phyloP scores from a whole-genome alignment of 2,797 vertebrate species.

The Podargus strigoides region DNA sequence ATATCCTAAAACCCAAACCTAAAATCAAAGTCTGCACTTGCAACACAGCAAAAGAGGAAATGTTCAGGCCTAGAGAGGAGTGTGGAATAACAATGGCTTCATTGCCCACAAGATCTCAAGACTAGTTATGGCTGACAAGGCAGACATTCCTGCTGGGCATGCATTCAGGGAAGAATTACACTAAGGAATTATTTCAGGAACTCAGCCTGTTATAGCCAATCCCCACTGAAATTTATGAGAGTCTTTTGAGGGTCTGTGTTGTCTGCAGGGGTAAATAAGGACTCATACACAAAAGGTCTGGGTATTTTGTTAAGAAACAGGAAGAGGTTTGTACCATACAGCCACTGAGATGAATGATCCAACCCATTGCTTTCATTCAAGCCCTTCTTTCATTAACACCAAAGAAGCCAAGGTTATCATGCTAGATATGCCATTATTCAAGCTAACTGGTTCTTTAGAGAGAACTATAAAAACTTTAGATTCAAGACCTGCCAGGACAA shows the following conservation, averaged over 20 bases:
- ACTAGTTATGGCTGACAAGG: neutral
- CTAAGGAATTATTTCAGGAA: neutral
- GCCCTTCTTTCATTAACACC: neutral
- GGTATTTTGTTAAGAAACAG: neutral
- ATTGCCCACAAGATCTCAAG: neutral
- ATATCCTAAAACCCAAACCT: neutral
- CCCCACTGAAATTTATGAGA: neutral
- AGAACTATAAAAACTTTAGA: neutral
- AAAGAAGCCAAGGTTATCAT: neutral
- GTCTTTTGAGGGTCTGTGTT: neutral
- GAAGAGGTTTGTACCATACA: neutral
- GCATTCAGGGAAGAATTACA: neutral
- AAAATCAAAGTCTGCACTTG: neutral
- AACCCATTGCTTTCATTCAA: neutral
- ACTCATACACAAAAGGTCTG: neutral
- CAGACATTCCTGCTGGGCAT: neutral
- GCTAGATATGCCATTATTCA: neutral
- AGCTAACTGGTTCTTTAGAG: neutral
- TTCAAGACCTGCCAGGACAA: slow-evolving; percentile 16
- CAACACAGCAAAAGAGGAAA: neutral
- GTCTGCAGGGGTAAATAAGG: neutral
- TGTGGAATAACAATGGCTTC: neutral
- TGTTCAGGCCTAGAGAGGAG: neutral
- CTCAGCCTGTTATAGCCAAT: neutral
- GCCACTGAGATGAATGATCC: neutral